Base-by-base conservation (phyloP, 2,113 vertebrate genomes). In the Limnothrissa miodon region DNA sequence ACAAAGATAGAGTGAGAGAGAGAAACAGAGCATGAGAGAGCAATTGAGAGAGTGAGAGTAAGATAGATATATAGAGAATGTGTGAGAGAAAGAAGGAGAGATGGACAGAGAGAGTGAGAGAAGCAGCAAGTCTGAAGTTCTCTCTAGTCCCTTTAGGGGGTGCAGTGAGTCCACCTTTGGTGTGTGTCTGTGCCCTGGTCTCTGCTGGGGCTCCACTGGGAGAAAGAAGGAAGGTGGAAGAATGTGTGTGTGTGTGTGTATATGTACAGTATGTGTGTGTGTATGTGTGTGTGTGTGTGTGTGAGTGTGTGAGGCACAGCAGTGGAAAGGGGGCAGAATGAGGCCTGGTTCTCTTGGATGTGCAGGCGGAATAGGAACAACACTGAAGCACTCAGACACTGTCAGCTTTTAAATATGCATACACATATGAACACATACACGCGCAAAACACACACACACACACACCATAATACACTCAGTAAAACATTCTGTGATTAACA, bases 161-260 rank as follows among this genome's bases (percentile, higher is more conserved):
- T 94, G 97, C 96, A 95, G 92, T 95, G 94, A 94, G 94, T 97
- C 97, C 95, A 97, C 90, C 91, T 91, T 91, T 93, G 93, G 87
- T 89, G 83, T 51, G 23, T 85, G 17, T 33, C n/a, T n/a, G 33
- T 25, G 11, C 21, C 29, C 45, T 29, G 5, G 66, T 74, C 66
- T 21, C 51, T 56, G 51, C 51, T 23, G 19, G 21, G 19, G 19
- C 25, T 74, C 51, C 45, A 51, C 36, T 42, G 9, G n/a, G 59
- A 39, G n/a, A 2, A 56, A 78, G 44, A 62, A 80, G 78, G n/a
- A 46, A 74, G 79, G 62, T 42, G 42, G 42, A 42, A 42, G 42
- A 4, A 6, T 42, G 42, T 42, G 42, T 42, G 6, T 42, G 42
- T 42, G 42, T 42, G 6, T 42, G 42, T 42, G 42, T 42, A 6